These are phyloP conservation scores for Cheilosia vulpina DNA, from an alignment of 2,888 invertebrate genomes.

Conservation along the genomic window DNA sequence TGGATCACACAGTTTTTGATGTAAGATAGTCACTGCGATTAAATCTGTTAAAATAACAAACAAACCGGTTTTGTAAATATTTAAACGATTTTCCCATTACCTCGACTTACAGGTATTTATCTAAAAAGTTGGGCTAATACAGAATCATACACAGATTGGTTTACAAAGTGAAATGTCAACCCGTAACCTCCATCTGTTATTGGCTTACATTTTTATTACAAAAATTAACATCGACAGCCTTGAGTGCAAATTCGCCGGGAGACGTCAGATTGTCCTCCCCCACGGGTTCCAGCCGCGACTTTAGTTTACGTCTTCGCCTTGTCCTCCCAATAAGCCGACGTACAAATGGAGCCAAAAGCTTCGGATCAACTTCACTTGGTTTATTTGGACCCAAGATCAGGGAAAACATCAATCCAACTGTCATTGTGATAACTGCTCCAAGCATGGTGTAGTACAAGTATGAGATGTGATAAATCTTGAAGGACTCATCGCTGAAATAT, in stretches of 20 bases:
- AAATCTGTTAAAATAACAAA: no score
- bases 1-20: no score
- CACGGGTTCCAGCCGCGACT: conserved; percentile 14
- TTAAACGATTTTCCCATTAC: no score
- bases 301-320: conserved; percentile 2
- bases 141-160: no score
- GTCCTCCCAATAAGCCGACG: conserved; percentile 84
- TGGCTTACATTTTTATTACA: conserved; percentile 17
- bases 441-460: conserved; percentile 91
- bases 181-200: background rate
- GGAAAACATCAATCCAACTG: conserved; percentile 85
- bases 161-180: background rate
- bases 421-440: conserved; percentile 85
- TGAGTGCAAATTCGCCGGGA: background rate
- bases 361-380: conserved; percentile 85
- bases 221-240: background rate
- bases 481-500: conserved; percentile 78
- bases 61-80: no score
- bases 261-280: conserved; percentile 28
- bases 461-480: conserved; percentile 88
- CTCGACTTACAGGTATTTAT: no score
- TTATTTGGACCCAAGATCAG: conserved; percentile 84
- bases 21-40: no score
- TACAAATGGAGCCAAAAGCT: conserved; percentile 89
- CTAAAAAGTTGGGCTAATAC: no score